Percentiles rank a stretch among this genome's conserved stretches.
Conservation (phyloP, 2,888 invertebrate genomes). For the Dasysyrphus albostriatus region DNA sequence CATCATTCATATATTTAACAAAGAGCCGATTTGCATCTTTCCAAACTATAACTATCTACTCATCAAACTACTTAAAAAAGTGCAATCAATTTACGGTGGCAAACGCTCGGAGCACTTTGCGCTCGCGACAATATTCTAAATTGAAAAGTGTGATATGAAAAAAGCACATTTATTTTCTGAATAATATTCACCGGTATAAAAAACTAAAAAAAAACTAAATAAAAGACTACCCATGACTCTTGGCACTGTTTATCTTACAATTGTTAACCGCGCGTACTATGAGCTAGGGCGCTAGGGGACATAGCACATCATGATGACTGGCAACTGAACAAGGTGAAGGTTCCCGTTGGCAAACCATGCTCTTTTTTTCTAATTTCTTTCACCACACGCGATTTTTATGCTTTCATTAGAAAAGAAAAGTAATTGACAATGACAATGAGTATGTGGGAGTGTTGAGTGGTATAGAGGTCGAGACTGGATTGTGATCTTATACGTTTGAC, state of each 20-base stretch:
- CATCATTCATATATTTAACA: constrained; percentile 16
- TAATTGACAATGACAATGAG: constrained; percentile 25
- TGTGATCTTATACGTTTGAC: background rate
- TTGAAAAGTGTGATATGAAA: constrained; percentile 67
- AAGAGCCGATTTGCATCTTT: constrained; percentile 47
- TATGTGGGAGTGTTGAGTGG: background rate
- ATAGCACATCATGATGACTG: constrained; percentile 39
- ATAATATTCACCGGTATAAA: constrained; percentile 23
- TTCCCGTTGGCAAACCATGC: constrained; percentile 39
- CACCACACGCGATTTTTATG: constrained; percentile 37
- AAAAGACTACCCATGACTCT: constrained; percentile 10
- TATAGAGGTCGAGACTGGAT: background rate
- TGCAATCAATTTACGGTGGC: constrained; percentile 62
- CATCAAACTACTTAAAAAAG: constrained; percentile 44
- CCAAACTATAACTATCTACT: constrained; percentile 26
- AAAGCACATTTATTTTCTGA: constrained; percentile 46
- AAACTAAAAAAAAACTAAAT: constrained; percentile 1
- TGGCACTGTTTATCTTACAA: constrained; percentile 61
- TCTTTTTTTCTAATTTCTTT: constrained; percentile 10
- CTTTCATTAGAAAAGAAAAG: constrained; percentile 33
- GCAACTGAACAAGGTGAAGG: constrained; percentile 54
- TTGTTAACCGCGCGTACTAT: constrained; percentile 39
- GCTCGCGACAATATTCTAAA: constrained; percentile 64
- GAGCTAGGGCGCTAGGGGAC: constrained; percentile 27
- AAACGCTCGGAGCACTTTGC: constrained; percentile 54